Conservation (phyloP, 2,888 invertebrate species). For the Acrobasis repandana region DNA sequence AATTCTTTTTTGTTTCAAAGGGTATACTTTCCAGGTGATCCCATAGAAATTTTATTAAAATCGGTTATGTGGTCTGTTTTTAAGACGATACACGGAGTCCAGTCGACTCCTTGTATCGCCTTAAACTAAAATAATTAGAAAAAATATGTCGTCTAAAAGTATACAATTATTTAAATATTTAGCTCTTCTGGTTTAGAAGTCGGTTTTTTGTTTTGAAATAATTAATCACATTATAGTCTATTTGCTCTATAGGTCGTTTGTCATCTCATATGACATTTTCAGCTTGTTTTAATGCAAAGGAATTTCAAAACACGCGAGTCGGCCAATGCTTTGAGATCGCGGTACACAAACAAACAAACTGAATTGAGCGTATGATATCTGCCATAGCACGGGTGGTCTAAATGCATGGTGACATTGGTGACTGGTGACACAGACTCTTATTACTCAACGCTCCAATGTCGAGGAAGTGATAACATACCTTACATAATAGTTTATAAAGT, state of each 20-base stretch:
- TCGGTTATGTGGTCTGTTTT: too few relatives aligned
- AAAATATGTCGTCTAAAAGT: too few relatives aligned
- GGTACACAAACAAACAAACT: slow-evolving; percentile 6
- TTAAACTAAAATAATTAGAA: too few relatives aligned
- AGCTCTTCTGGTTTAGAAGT: too few relatives aligned
- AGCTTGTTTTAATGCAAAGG: not conserved
- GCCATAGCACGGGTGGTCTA: slow-evolving; percentile 12
- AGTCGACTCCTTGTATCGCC: too few relatives aligned
- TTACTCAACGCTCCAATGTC: slow-evolving; percentile 4
- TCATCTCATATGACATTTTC: not conserved
- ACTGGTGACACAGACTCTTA: slow-evolving; percentile 3
- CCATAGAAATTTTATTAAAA: too few relatives aligned
- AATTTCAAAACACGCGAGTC: slow-evolving; percentile 1
- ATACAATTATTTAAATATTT: too few relatives aligned
- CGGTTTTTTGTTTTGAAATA: too few relatives aligned
- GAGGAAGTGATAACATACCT: not conserved
- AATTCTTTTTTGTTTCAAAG: too few relatives aligned
- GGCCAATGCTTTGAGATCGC: not conserved
- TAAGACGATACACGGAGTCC: too few relatives aligned
- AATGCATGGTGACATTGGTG: slow-evolving; percentile 18
- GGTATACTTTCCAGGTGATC: too few relatives aligned
- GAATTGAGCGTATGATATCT: not conserved
- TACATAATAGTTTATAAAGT: not conserved
- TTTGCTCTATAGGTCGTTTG: not conserved
- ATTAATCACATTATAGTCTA: not conserved